phyloP scores from a whole-genome alignment of 2,888 invertebrate genomes.

The Mythimna pallens region DNA sequence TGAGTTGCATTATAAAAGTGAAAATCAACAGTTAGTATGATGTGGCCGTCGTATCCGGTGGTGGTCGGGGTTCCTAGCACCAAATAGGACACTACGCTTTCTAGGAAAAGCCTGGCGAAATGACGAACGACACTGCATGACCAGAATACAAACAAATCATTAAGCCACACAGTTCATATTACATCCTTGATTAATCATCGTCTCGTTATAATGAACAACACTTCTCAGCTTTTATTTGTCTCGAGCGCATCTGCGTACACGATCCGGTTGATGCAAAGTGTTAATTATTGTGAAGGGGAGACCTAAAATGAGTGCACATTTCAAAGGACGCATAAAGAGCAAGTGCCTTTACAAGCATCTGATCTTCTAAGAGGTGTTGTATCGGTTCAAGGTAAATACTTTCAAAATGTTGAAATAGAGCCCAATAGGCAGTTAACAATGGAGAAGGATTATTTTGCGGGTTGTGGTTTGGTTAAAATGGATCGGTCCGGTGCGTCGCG shows the following conservation, averaged over 20 bases:
- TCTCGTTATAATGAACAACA: conserved; percentile 46
- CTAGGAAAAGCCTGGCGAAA: conserved; percentile 85
- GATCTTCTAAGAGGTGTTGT: conserved; percentile 68
- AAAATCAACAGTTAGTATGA: conserved; percentile 83
- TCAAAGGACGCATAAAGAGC: conserved; percentile 69
- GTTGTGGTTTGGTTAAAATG: conserved; percentile 46
- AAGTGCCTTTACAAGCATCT: conserved; percentile 67
- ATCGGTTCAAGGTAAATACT: conserved; percentile 79
- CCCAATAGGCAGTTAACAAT: conserved; percentile 31
- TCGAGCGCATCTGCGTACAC: conserved; percentile 46
- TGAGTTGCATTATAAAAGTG: conserved; percentile 82
- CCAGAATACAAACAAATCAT: conserved; percentile 79
- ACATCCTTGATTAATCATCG: conserved; percentile 77
- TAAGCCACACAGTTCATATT: conserved; percentile 65
- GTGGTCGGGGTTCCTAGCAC: conserved; percentile 72
- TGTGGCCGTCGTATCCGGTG: conserved; percentile 78
- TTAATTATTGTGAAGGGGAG: conserved; percentile 61
- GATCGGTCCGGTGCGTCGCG: conserved; percentile 59
- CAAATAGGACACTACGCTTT: conserved; percentile 85
- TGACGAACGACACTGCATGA: conserved; percentile 76
- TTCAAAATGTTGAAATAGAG: conserved; percentile 68
- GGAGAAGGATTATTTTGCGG: conserved; percentile 44
- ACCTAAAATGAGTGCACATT: conserved; percentile 62
- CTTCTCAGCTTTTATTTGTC: conserved; percentile 49
- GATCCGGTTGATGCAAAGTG: conserved; percentile 44